Conservation (phyloP, 2,888 invertebrate genomes). For the Vanessa cardui region DNA sequence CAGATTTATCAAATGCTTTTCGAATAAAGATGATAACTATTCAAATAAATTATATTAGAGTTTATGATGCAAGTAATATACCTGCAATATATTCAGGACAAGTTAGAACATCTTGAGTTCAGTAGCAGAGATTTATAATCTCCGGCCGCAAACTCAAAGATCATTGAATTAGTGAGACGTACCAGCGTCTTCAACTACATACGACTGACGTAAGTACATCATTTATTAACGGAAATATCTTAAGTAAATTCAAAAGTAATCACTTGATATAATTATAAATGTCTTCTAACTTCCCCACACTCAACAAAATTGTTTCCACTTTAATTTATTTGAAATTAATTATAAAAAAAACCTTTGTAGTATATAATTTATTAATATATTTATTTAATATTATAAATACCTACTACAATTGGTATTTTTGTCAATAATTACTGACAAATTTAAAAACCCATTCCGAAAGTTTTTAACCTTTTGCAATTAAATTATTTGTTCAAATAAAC, state of each 20-base stretch:
- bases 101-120: conserved; percentile 49
- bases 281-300: too few relatives aligned
- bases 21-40: neutral
- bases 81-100: conserved; percentile 33
- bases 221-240: conserved; percentile 27
- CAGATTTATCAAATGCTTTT: too few relatives aligned
- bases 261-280: conserved; percentile 7
- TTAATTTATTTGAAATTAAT: too few relatives aligned
- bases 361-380: too few relatives aligned
- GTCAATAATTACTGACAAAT: too few relatives aligned
- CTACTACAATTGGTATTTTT: too few relatives aligned
- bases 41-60: conserved; percentile 4
- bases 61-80: conserved; percentile 25
- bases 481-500: conserved; percentile 8
- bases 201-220: conserved; percentile 23
- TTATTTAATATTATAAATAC: too few relatives aligned
- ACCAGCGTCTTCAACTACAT: conserved; percentile 29
- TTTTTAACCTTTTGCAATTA: neutral
- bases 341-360: too few relatives aligned
- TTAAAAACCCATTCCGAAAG: too few relatives aligned
- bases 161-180: conserved; percentile 54
- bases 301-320: too few relatives aligned
- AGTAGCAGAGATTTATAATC: conserved; percentile 62
- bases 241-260: conserved; percentile 16
- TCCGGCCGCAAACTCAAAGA: conserved; percentile 62